A percentile compares a stretch with the other conserved stretches of the same genome.
These are phyloP conservation scores for Melipona bicolor DNA, from an alignment of 2,888 invertebrate species.

Conservation along the genomic window DNA sequence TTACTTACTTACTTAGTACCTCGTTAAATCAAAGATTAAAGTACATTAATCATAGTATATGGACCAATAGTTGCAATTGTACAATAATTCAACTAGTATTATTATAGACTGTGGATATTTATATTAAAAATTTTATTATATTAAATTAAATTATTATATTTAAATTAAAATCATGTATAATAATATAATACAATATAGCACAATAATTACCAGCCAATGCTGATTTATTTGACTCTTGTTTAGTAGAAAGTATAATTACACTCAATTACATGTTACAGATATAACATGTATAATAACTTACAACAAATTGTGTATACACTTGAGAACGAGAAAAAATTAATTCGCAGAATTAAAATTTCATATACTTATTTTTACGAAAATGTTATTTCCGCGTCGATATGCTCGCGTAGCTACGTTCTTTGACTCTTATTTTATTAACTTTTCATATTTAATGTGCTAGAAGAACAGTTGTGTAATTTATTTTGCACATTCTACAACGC, in stretches of 20 bases:
- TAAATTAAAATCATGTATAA: no score
- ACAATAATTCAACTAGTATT: not conserved
- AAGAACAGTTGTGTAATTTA: not conserved
- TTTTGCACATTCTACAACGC: not conserved
- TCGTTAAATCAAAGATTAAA: not conserved
- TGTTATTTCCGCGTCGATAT: not conserved
- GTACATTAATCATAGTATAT: not conserved
- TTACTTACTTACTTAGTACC: not conserved
- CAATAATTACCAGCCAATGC: no score
- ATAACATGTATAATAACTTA: not conserved
- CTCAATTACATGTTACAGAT: no score
- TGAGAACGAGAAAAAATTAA: not conserved
- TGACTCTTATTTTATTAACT: not conserved
- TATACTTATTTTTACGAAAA: not conserved
- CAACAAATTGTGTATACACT: not conserved
- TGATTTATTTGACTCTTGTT: not conserved
- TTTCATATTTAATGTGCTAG: not conserved
- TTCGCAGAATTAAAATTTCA: not conserved
- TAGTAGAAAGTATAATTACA: not conserved
- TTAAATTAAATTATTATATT: no score
- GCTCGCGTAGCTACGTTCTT: not conserved
- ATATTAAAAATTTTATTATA: no score
- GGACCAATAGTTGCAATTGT: not conserved
- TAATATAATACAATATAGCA: no score
- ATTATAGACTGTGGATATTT: not conserved